Evolutionary conservation across 2,888 invertebrate genomes (phyloP), one percentile per base, ranked within the genome.

Genomic region (Drosophila robusta): DNA sequence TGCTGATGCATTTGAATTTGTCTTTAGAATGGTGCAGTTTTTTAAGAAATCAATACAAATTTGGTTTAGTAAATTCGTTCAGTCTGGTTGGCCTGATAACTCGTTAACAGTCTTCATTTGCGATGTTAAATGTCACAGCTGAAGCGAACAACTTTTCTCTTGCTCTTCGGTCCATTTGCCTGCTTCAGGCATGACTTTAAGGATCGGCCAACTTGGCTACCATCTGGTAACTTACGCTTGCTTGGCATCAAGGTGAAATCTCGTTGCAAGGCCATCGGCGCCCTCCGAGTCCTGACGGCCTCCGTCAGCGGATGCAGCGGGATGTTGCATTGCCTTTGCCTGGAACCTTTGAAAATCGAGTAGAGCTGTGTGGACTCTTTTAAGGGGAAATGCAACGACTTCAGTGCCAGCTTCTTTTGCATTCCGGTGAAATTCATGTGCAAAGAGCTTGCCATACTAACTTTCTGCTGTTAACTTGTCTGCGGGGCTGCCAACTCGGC

Each of bases 121-220:
- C 7, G 14, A 6, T n/a, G 14, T 29, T 26, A 39, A 12, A 4
- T n/a, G 9, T 51, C 52, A 49, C 6, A 36, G 29, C 14, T 57
- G 22, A 57, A 51, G n/a, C 52, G 52, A 14, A 57, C 57, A 14
- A 57, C 26, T 5, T 58, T 58, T 4, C 4, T n/a, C n/a, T n/a
- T 24, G 4, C 18, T 12, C n/a, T 54, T 41, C 0, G 26, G 41
- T 16, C n/a, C 18, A 14, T 58, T 58, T 8, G 54, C 26, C 12
- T 32, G 57, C 22, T 51, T 57, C 6, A 57, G 38, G 8, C 57
- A 57, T 5, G 58, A 42, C 55, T 58, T 54, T 11, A 58, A 7
- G 24, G 49, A 36, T 36, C n/a, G 18, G 2, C 12, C 6, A 8
- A 34, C 4, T 34, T 34, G 58, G 39, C 14, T 14, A n/a, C 18